Evolutionary conservation across 2,888 invertebrate genomes (phyloP), one percentile per base, ranked within the genome.

Genomic region (Nemotelus nigrinus): DNA sequence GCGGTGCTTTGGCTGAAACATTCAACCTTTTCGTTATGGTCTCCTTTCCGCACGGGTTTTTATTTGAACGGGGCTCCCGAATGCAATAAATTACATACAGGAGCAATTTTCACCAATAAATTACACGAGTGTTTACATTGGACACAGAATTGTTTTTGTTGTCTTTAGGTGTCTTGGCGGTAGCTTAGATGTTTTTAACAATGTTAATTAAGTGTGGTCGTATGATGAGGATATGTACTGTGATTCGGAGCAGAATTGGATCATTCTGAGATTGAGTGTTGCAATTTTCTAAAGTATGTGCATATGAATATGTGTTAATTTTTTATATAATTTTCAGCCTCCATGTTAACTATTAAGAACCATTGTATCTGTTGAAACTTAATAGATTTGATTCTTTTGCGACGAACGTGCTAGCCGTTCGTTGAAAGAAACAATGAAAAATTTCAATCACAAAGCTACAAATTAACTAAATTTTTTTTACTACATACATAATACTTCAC

Each of bases 41-140:
- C 60, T 25, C 7, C 60, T 57, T 25, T 57, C 10, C 57, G 10
- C 57, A 8, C 8, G 57, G 6, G 57, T 57, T 57, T 57, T 3
- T 57, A 10, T 57, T 57, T 10, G 57, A 57, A 3, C 39, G 55
- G 10, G 47, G 70, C 70, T 70, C 70, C 70, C 41, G 70, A 50
- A 55, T 43, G 77, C 65, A 68, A 76, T 79, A 77, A 79, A 79
- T 79, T 79, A 77, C 76, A 75, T 76, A 47, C 74, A 60, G 50
- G 67, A 63, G 77, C 65, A 79, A 79, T 79, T 79, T 79, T 79
- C 76, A 68, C 64, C 78, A 76, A 79, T 79, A 79, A 79, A 79
- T 79, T 76, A 78, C 78, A 76, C 70, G 65, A 76, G 78, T 79
- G 79, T 79, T 79, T 79, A 79, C 79, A 78, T 79, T 79, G 79